Conservation (phyloP, 1,140 invertebrate genomes). For the Aphaenogaster ashmeadi region DNA sequence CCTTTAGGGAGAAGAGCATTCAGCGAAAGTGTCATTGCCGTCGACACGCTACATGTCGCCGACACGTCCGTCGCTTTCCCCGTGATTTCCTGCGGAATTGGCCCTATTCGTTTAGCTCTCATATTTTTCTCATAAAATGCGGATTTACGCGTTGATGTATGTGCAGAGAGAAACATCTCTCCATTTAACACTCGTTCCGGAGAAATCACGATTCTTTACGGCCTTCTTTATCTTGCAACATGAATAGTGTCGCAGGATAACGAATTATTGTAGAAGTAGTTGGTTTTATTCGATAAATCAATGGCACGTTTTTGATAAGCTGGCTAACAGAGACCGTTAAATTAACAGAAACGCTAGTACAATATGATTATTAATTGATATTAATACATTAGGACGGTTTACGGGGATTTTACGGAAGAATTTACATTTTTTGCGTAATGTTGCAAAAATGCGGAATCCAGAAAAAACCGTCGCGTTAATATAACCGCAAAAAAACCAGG, state of each 20-base stretch:
- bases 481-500: slow-evolving; percentile 12
- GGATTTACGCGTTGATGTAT: slow-evolving; percentile 3
- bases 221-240: neutral
- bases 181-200: neutral
- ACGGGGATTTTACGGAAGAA: neutral
- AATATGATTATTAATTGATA: neutral
- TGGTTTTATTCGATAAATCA: slow-evolving; percentile 21
- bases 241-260: slow-evolving; percentile 8
- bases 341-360: neutral
- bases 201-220: slow-evolving; percentile 41
- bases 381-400: neutral
- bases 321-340: neutral
- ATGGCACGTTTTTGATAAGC: neutral
- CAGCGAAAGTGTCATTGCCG: slow-evolving; percentile 75
- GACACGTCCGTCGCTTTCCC: slow-evolving; percentile 67
- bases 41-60: slow-evolving; percentile 39
- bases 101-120: slow-evolving; percentile 55
- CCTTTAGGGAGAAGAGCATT: slow-evolving; percentile 61
- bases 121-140: slow-evolving; percentile 52
- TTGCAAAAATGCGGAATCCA: slow-evolving; percentile 2
- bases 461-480: neutral
- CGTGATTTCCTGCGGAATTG: slow-evolving; percentile 59
- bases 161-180: neutral
- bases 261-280: neutral
- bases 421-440: slow-evolving; percentile 1